Evolutionary conservation across 1,140 invertebrate genomes (phyloP).

Genomic region (Liolophura sinensis): DNA sequence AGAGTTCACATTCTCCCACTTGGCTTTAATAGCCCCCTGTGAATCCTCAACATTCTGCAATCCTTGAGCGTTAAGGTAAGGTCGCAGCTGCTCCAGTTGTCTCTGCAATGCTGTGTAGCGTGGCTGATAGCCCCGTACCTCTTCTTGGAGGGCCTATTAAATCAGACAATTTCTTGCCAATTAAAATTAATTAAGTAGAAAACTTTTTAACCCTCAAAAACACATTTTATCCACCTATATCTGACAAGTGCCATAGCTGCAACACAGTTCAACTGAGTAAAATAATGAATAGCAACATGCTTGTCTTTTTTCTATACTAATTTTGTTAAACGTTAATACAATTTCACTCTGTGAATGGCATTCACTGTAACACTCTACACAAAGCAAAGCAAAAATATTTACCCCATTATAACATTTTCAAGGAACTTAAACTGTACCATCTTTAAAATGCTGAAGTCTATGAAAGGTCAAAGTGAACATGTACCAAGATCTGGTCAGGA

Average conservation of each 20-base stretch:
- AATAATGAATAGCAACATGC: no score
- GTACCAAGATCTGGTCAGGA: no score
- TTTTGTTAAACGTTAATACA: no score
- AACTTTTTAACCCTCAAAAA: neutral
- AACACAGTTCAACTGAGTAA: neutral
- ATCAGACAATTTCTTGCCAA: neutral
- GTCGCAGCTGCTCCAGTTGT: slow-evolving; percentile 46
- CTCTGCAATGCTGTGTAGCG: slow-evolving; percentile 38
- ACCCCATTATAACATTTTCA: no score
- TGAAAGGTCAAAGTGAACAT: neutral
- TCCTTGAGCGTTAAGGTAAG: slow-evolving; percentile 42
- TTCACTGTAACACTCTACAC: neutral
- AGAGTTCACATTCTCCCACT: slow-evolving; percentile 76
- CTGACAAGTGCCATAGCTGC: neutral
- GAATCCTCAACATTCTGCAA: slow-evolving; percentile 34
- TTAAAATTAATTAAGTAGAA: neutral
- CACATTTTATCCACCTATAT: neutral
- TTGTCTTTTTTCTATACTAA: no score
- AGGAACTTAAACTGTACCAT: neutral
- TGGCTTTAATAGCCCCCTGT: slow-evolving; percentile 73
- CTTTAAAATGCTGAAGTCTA: neutral
- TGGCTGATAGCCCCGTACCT: slow-evolving; percentile 46
- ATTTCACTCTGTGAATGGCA: neutral
- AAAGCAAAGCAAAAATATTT: no score
- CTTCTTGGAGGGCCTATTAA: slow-evolving; percentile 50